Base-by-base conservation (phyloP, 2,888 invertebrate species). In the Erebia ligea region DNA sequence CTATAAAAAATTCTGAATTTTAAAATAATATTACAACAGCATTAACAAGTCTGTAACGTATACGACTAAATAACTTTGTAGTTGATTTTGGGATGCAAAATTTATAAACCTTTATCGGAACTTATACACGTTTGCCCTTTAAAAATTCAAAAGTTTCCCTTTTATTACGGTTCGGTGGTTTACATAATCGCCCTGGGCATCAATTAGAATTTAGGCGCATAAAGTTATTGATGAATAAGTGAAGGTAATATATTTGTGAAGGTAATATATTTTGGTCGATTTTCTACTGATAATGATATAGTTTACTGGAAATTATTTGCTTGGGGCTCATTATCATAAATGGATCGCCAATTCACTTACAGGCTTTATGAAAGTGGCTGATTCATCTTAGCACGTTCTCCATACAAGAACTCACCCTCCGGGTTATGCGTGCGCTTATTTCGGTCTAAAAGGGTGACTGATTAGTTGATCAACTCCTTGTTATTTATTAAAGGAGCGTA, bases 101-200 rank as follows among this genome's bases (percentile, higher is more conserved):
- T 58, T 40, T 58, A 58, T n/a, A 4, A 58, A 58, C 58, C 58
- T 13, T n/a, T n/a, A 34, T n/a, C 40, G 58, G n/a, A 58, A 58
- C 34, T 34, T 8, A 5, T 15, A 58, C 58, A 58, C 25, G 58
- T 58, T 40, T 58, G 34, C 25, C 58, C 40, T 58, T 58, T 58
- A 58, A 58, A 58, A 58, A 58, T 34, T 58, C 40, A 58, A n/a
- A 34, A n/a, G 40, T 58, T 58, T 58, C 34, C 40, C 58, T 40
- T 58, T 58, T 34, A 58, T 40, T 40, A 34, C 34, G 58, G 58
- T n/a, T 58, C 17, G 15, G 25, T 58, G 15, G 25, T 58, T 8
- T n/a, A 58, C 58, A 40, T 34, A n/a, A n/a, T 57, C 13, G 57
- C 57, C 21, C 25, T 11, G 4, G 58, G 58, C 40, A 40, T 58